A percentile compares a stretch with the other conserved stretches of the same genome.
These are phyloP conservation scores for Netelia inedita DNA, from an alignment of 2,888 invertebrate species.

Conservation along the genomic window DNA sequence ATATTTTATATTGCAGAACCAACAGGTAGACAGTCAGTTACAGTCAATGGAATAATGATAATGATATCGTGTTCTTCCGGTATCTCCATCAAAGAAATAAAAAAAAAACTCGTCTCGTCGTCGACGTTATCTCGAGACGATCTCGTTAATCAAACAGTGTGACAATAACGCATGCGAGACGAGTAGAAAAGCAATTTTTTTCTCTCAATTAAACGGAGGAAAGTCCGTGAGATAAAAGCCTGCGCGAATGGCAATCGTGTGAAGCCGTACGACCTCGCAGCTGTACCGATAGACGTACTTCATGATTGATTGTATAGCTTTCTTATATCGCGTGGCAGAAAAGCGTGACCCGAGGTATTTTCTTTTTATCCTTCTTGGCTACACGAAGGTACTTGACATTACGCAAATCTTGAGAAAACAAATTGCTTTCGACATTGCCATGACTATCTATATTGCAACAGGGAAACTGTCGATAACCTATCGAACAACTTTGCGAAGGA, in stretches of 20 bases:
- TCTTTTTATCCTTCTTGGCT: neutral
- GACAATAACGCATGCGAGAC: conserved; percentile 23
- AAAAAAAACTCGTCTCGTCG: conserved; percentile 1
- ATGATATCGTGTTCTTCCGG: conserved; percentile 3
- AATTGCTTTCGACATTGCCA: conserved; percentile 80
- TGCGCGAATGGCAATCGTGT: conserved; percentile 20
- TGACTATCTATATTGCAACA: conserved; percentile 77
- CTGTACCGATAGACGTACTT: conserved; percentile 10
- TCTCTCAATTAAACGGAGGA: conserved; percentile 32
- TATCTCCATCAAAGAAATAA: neutral
- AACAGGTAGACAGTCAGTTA: neutral
- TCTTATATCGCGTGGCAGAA: neutral
- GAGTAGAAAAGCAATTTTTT: neutral
- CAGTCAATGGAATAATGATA: conserved; percentile 57
- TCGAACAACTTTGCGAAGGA: neutral
- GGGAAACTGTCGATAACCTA: neutral
- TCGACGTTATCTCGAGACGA: conserved; percentile 7
- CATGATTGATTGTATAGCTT: conserved; percentile 11
- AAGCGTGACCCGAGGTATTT: neutral
- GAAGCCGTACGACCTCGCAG: conserved; percentile 43
- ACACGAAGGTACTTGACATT: conserved; percentile 79
- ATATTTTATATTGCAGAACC: neutral
- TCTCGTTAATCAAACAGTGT: conserved; percentile 11
- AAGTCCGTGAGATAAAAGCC: conserved; percentile 3
- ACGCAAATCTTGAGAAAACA: conserved; percentile 78